Base-by-base conservation (phyloP, 2,797 vertebrate species). In the Gymnoscopelus microlampas region DNA sequence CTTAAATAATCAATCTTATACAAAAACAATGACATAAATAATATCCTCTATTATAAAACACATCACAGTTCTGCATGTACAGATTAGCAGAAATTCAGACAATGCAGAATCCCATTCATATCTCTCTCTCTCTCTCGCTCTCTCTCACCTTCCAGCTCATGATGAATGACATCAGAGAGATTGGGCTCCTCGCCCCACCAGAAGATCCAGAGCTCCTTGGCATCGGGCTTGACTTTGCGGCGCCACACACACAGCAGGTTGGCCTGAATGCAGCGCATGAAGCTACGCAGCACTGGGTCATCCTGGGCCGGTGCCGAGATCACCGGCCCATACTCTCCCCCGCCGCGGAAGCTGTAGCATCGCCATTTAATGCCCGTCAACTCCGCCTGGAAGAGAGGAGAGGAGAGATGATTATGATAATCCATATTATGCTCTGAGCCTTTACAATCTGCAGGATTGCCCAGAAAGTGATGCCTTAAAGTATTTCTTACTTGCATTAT, bases 291-390 rank as follows among this genome's bases (percentile, higher is more conserved):
- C 63, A 99, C 96, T 35, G 98, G 98, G 84, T 99, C 98, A 71
- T 99, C 98, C 92, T 97, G 98, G 67, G 97, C 98, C 32, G 98
- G 98, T 65, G 98, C 96, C 39, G 97, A 98, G 88, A 99, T 98
- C 89, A 99, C 96, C 29, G 98, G 97, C 60, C 97, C 97, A 51
- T 96, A 98, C 86, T 97, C 97, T 77, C 97, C 97, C 2, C 96
- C 93, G 5, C 96, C 94, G 69, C 95, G 95, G 78, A 97, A 97
- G 86, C 93, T 96, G 95, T 99, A 99, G 91, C 98, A 96, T 88
- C 97, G 96, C 97, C 98, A 98, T 96, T 99, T 99, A 91, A 99
- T 99, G 92, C 98, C 98, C 1, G 96, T 99, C 86, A 99, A 93
- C 91, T 98, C 98, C 80, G 97, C 98, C 97, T 98, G 61, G 32